Evolutionary conservation across 2,113 vertebrate species (phyloP), one percentile per base, ranked within the genome.

Genomic region (Spermophilus dauricus): DNA sequence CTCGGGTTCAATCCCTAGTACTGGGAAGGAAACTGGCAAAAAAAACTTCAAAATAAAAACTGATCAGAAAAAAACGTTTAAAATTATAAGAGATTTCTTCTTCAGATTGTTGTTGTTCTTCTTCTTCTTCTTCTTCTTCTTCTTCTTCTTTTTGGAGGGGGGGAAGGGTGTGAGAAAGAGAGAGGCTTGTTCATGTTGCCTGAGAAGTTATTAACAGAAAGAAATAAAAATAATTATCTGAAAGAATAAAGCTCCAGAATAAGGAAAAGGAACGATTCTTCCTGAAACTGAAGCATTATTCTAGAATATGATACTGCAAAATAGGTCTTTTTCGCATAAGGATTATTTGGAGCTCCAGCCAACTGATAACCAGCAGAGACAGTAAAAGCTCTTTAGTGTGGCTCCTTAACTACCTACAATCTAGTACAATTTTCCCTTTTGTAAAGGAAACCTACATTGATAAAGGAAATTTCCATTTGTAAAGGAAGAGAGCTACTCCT

Each of bases 101-200:
- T 82, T 86, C 18, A 67, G 45, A 85, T 87, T 69, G 69, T 82
- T 86, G n/a, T n/a, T n/a, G n/a, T 56, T 56, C 77, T 86, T 77
- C 39, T 92, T 69, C 67, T 95, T 53, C 32, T 82, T 86, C 18
- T 87, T 69, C 78, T 82, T 86, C 72, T 93, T 42, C 20, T 56
- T 56, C 77, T 86, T 77, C 39, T 93, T 42, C 18, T 56, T 56
- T 90, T 82, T 80, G 30, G 6, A 51, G 24, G 73, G 51, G 51
- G 34, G 8, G 42, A 82, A 61, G 32, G n/a, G 12, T 22, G 26
- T 51, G 20, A 16, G 65, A 88, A 34, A 53, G 24, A 24, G 24
- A 39, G 12, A 65, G 51, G 11, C 51, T 85, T 92, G 22, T 30
- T 17, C 28, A 26, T 70, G 28, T 77, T 97, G 45, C 75, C 80